These are phyloP conservation scores for Disparrhopalites patrizii DNA, from an alignment of 2,888 invertebrate species.

Conservation along the genomic window DNA sequence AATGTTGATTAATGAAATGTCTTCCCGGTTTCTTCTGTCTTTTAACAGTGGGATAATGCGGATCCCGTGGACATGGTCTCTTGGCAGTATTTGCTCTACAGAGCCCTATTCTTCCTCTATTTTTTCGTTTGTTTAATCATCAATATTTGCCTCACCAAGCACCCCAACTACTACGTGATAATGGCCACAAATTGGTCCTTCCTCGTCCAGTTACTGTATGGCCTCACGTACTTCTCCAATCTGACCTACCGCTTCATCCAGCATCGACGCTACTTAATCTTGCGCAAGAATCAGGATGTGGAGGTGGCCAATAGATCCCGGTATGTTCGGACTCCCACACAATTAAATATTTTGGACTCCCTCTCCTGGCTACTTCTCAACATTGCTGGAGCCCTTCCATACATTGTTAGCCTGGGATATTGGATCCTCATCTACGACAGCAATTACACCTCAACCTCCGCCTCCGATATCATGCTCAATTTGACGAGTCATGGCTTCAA, in stretches of 20 bases:
- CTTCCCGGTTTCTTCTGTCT: background rate
- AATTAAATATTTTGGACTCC: constrained; percentile 7
- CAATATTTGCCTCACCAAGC: background rate
- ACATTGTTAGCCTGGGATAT: constrained; percentile 21
- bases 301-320: background rate
- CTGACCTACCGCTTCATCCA: background rate
- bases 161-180: background rate
- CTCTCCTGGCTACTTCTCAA: constrained; percentile 21
- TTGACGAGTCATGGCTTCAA: constrained; percentile 25
- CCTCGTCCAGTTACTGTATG: constrained; percentile 11
- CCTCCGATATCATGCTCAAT: background rate
- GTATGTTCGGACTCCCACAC: background rate
- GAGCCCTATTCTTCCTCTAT: constrained; percentile 9
- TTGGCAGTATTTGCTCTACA: constrained; percentile 2
- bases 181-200: constrained; percentile 20
- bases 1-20: too few species aligned
- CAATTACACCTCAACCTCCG: background rate
- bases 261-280: background rate
- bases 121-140: constrained; percentile 5
- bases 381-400: constrained; percentile 10
- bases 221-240: background rate
- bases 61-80: constrained; percentile 13
- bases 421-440: constrained; percentile 19
- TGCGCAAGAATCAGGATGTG: background rate
- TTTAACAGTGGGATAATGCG: constrained; percentile 25